Evolutionary conservation across 1,140 invertebrate species (phyloP).

Genomic region (Heterodera carotae): DNA sequence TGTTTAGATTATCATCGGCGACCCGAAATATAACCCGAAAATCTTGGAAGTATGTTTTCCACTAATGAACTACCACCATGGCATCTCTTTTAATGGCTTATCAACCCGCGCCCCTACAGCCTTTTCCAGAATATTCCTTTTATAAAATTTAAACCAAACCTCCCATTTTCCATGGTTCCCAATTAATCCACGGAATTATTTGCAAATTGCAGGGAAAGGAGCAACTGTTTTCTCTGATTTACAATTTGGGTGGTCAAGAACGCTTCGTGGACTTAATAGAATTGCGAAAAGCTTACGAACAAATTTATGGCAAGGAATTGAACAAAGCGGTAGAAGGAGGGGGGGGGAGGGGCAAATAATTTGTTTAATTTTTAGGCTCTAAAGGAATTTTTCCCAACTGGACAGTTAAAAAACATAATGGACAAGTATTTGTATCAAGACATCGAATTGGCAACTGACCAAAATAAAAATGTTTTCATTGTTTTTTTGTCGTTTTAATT

Average conservation of each 20-base stretch:
- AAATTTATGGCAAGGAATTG: not conserved
- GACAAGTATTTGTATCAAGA: conserved; percentile 20
- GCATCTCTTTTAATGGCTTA: no score
- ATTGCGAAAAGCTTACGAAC: conserved; percentile 4
- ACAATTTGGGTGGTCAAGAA: conserved; percentile 12
- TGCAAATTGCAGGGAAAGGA: conserved; percentile 11
- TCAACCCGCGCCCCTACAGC: no score
- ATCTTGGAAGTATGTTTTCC: not conserved
- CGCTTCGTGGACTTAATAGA: conserved; percentile 17
- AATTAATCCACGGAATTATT: not conserved
- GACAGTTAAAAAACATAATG: conserved; percentile 17
- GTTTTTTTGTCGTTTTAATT: not conserved
- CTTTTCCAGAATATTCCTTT: no score
- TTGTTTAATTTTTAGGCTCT: conserved; percentile 18
- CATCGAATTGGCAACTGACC: conserved; percentile 18
- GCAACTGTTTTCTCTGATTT: not conserved
- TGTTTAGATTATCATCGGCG: conserved; percentile 13
- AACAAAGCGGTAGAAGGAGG: conserved; percentile 9
- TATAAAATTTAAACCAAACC: conserved; percentile 15
- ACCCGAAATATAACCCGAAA: conserved; percentile 18
- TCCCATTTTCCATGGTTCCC: no score
- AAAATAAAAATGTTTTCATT: conserved; percentile 4
- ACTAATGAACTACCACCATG: no score
- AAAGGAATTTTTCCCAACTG: conserved; percentile 23
- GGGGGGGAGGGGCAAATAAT: not conserved